Base-by-base conservation (phyloP, 2,797 vertebrate species). In the Bucorvus abyssinicus region DNA sequence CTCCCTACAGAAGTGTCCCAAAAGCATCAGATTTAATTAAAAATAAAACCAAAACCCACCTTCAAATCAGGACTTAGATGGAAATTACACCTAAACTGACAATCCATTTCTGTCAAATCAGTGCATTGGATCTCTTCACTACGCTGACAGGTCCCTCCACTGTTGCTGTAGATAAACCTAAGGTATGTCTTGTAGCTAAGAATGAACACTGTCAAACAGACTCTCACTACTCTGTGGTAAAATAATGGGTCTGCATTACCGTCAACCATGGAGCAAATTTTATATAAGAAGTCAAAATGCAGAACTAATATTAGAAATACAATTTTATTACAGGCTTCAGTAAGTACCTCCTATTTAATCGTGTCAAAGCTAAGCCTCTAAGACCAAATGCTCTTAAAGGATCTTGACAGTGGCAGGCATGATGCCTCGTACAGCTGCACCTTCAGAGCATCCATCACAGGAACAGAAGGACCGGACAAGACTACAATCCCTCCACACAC, bases 271-370 rank as follows among this genome's bases (percentile, higher is more conserved):
- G 0, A 32, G 0, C 1, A 44, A 36, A 1, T 3, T 20, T 14
- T 7, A 4, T 0, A 0, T 1, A 68, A 0, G 1, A 61, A 1
- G 0, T 0, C 26, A 24, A 56, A 49, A 49, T 0, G 1, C 1
- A 7, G 45, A 78, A 14, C 0, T 19, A 21, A 9, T 0, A 0
- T 24, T 34, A 24, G 55, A 74, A 34, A 4, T 0, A 6, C 0
- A 0, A 1, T 12, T 55, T 70, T 30, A 47, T 20, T 44, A 53
- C 0, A 45, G 12, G 4, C 7, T 45, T 44, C 10, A 2, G 1
- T 7, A 19, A 17, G 1, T 8, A 75, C 12, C 12, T 44, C 3
- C 12, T 11, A 3, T 2, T 55, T 5, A 21, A 32, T 1, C 18
- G 34, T 0, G 5, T 7, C 9, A 61, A 32, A 65, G 11, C 5